phyloP scores from a whole-genome alignment of 1,140 invertebrate genomes.

The Oncopodura yosiiana region DNA sequence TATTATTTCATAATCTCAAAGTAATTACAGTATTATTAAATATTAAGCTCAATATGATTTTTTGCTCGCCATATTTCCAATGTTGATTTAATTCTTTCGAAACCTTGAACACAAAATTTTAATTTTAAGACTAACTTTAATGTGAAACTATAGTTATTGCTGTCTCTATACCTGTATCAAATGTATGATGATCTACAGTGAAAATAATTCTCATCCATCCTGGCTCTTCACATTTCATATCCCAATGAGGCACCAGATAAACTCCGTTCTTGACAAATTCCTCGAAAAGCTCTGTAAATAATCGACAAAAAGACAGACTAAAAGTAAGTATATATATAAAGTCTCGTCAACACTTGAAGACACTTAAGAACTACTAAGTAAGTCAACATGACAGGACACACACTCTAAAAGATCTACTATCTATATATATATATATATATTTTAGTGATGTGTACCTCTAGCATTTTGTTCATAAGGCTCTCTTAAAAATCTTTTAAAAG shows the following conservation, averaged over 20 bases:
- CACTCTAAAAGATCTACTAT: no score
- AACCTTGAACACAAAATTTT: neutral
- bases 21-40: no score
- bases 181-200: constrained; percentile 9
- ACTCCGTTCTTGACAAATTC: neutral
- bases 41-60: no score
- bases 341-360: no score
- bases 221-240: constrained; percentile 7
- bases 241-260: constrained; percentile 10
- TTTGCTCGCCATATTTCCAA: neutral
- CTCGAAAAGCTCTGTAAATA: constrained; percentile 1
- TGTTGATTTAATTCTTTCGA: neutral
- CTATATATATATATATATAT: no score
- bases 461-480: neutral
- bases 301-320: no score
- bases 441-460: neutral
- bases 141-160: neutral
- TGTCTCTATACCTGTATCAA: constrained; percentile 14
- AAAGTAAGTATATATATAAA: no score
- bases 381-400: no score
- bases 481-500: neutral
- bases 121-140: neutral
- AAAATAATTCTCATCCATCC: constrained; percentile 13
- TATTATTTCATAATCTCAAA: no score
- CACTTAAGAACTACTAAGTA: no score